These are phyloP conservation scores for Onychomys torridus DNA, from an alignment of 2,797 vertebrate species.

Conservation along the genomic window DNA sequence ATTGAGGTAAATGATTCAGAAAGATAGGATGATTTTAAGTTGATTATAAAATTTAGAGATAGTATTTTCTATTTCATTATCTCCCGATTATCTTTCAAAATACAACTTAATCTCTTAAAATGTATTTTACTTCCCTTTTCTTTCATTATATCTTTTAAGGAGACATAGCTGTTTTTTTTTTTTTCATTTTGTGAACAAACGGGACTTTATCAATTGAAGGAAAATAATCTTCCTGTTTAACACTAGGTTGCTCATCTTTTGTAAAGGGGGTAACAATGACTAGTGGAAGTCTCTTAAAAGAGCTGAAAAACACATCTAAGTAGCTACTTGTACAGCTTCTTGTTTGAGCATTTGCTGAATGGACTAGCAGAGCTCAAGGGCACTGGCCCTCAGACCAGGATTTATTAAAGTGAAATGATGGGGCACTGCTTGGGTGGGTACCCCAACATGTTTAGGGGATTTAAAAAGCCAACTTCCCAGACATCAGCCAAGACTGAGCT, in stretches of 20 bases:
- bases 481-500: not conserved
- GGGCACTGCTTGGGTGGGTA: not conserved
- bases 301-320: not conserved
- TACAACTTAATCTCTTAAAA: constrained; percentile 10
- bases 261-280: not conserved
- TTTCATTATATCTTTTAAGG: constrained; percentile 20
- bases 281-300: not conserved
- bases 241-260: not conserved
- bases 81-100: constrained; percentile 10
- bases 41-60: not conserved
- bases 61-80: not conserved
- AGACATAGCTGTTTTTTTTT: not conserved
- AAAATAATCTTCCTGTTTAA: not conserved
- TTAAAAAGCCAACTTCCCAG: not conserved
- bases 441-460: not conserved
- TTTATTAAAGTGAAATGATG: not conserved
- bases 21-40: not conserved
- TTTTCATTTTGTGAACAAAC: not conserved
- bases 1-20: constrained; percentile 2
- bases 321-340: not conserved
- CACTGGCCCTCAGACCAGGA: not conserved
- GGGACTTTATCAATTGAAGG: not conserved
- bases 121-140: not conserved
- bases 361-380: not conserved
- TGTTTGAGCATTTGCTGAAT: not conserved